Base-by-base conservation (phyloP, 2,113 vertebrate genomes). In the Cryptotis parvus region DNA sequence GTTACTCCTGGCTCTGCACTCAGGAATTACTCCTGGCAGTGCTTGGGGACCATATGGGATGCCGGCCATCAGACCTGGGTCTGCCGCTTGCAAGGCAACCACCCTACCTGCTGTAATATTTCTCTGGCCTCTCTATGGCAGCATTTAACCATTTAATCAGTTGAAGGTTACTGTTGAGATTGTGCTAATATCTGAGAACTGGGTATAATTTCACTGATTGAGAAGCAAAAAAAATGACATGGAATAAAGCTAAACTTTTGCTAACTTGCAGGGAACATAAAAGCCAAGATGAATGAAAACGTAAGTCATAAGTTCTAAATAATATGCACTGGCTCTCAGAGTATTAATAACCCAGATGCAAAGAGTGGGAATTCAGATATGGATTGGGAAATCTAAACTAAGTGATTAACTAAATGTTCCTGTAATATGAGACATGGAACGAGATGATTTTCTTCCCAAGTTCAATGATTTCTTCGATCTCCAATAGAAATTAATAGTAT, bases 401-500 rank as follows among this genome's bases (percentile, higher is more conserved):
- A 31, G 31, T 15, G 6, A 16, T 82, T 79, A 27, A 39, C 5
- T 68, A 92, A 93, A 4, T 66, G 65, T 72, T 15, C 16, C 31
- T 29, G 63, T 16, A 35, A 70, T n/a, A 37, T 65, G 24, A 87
- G 78, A 4, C 74, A 94, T 8, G 9, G 61, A 87, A 73, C 14
- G 26, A 68, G 31, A 2, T 82, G 43, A 22, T 31, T 78, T 83
- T 81, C 81, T 49, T 81, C 33, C 39, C 83, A 82, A 92, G 85
- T 85, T 65, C 35, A 35, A 14, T 39, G 9, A 1, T 39, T 86
- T 39, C 70, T 83, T 91, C 66, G 9, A 31, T 33, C n/a, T 77
- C 27, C 55, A 85, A 55, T 16, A 18, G 18, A 93, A 93, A 73
- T 79, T 35, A 80, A 39, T 20, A 90, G 80, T 77, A 77, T 89